A percentile compares a stretch with the other conserved stretches of the same genome.
These are phyloP conservation scores for Syrphus vitripennis DNA, from an alignment of 2,888 invertebrate genomes.

Conservation along the genomic window DNA sequence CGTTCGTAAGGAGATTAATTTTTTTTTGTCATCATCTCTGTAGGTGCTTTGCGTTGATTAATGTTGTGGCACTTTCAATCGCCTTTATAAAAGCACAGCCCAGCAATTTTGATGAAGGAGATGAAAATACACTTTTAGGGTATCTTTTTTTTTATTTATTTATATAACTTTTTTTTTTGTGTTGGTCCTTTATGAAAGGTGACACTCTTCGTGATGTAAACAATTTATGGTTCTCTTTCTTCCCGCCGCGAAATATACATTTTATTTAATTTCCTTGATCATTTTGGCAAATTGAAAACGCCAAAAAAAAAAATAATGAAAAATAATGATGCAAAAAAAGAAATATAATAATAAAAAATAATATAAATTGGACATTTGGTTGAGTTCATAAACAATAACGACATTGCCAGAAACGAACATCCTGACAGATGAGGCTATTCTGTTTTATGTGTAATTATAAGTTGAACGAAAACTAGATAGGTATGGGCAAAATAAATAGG, in stretches of 20 bases:
- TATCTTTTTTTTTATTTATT: slow-evolving; percentile 7
- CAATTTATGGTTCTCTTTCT: slow-evolving; percentile 44
- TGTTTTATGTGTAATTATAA: not conserved
- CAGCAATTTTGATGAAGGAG: slow-evolving; percentile 23
- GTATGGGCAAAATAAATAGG: too few relatives aligned
- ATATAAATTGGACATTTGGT: slow-evolving; percentile 48
- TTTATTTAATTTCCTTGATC: slow-evolving; percentile 55
- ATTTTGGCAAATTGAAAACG: slow-evolving; percentile 48
- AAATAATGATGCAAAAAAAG: not conserved
- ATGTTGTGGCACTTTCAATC: slow-evolving; percentile 65
- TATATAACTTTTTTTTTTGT: not conserved
- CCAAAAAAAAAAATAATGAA: not conserved
- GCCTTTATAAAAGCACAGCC: slow-evolving; percentile 49
- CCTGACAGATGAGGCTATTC: slow-evolving; percentile 30
- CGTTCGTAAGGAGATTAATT: slow-evolving; percentile 51
- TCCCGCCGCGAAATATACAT: slow-evolving; percentile 26
- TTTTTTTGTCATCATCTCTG: slow-evolving; percentile 60
- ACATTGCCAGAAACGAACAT: not conserved
- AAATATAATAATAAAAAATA: not conserved
- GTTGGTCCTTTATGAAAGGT: slow-evolving; percentile 34
- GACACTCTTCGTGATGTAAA: slow-evolving; percentile 39
- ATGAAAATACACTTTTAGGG: slow-evolving; percentile 18
- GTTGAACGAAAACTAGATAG: too few relatives aligned
- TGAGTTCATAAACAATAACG: slow-evolving; percentile 50
- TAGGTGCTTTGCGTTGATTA: slow-evolving; percentile 70